Evolutionary conservation across 2,888 invertebrate genomes (phyloP).

Genomic region (Tineola bisselliella): DNA sequence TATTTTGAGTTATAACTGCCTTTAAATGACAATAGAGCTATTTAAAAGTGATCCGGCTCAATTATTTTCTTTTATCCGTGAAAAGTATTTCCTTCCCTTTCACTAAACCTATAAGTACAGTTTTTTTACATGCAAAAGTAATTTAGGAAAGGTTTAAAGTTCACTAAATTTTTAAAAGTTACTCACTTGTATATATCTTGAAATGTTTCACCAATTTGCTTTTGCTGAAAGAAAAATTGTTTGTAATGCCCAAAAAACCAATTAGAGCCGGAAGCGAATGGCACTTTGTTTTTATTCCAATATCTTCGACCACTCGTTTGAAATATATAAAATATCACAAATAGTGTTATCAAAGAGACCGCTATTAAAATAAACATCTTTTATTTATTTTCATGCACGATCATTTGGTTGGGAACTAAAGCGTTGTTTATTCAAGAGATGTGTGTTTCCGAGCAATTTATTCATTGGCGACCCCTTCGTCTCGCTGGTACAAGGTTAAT

Average conservation of each 20-base stretch:
- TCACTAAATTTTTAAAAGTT: no score
- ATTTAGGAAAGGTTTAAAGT: no score
- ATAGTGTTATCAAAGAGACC: not conserved
- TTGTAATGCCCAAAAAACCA: slow-evolving; percentile 26
- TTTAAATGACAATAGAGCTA: no score
- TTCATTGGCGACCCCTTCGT: not conserved
- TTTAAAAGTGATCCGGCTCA: no score
- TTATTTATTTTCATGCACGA: not conserved
- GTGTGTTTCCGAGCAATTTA: not conserved
- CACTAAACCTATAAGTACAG: no score
- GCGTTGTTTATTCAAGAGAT: not conserved
- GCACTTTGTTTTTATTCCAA: slow-evolving; percentile 25
- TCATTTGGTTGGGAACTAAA: no score
- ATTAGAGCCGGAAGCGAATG: slow-evolving; percentile 19
- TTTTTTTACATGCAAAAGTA: no score
- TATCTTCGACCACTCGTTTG: slow-evolving; percentile 14
- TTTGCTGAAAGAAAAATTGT: slow-evolving; percentile 21
- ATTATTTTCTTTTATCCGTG: no score
- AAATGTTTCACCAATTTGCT: slow-evolving; percentile 23
- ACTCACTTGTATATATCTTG: slow-evolving; percentile 28
- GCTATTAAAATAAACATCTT: not conserved
- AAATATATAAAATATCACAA: not conserved
- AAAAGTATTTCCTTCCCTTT: no score
- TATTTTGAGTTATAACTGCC: not conserved
- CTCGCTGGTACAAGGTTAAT: not conserved